These are phyloP conservation scores for Ranitomeya variabilis DNA, from an alignment of 2,113 vertebrate species.

Conservation along the genomic window DNA sequence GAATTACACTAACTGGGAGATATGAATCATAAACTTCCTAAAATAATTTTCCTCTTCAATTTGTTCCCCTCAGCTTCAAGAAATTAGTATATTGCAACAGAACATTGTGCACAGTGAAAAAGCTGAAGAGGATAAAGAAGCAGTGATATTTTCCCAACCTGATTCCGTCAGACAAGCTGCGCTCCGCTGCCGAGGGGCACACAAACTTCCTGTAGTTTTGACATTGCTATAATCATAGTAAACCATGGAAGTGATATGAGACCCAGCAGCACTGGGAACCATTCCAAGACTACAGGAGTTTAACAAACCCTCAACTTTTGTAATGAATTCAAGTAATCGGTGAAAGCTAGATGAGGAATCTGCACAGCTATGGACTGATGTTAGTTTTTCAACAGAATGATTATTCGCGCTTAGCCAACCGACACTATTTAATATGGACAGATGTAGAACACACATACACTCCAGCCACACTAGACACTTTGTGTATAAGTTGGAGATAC, in stretches of 20 bases:
- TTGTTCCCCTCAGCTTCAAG: not conserved
- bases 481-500: no score
- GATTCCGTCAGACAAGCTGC: not conserved
- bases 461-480: no score
- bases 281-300: not conserved
- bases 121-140: not conserved
- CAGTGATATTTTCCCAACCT: slow-evolving; percentile 18
- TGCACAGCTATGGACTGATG: not conserved
- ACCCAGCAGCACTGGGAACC: slow-evolving; percentile 3
- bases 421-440: no score
- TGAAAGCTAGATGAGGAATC: not conserved
- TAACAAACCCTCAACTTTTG: not conserved
- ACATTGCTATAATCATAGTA: slow-evolving; percentile 11
- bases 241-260: not conserved
- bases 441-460: no score
- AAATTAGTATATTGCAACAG: not conserved
- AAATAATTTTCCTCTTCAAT: not conserved
- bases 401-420: no score
- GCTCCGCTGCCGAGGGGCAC: not conserved
- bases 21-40: not conserved
- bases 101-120: not conserved
- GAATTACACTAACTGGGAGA: not conserved
- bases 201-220: slow-evolving; percentile 18
- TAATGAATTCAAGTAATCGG: not conserved
- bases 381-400: not conserved